Evolutionary conservation across 2,888 invertebrate genomes (phyloP).

Genomic region (Acholoe squamosa): DNA sequence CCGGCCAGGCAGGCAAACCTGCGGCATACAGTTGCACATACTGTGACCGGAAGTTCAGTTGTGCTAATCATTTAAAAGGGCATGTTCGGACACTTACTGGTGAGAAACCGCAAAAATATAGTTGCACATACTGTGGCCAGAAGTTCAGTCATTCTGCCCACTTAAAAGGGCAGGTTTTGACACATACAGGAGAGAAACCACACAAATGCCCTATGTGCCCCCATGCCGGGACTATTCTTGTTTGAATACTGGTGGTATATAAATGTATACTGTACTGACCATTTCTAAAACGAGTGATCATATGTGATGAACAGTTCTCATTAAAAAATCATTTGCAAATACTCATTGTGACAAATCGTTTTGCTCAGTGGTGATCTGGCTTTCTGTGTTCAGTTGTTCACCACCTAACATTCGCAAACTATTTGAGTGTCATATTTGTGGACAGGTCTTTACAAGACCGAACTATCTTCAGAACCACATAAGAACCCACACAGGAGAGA

Average conservation of each 20-base stretch:
- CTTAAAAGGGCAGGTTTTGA: neutral
- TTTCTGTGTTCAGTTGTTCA: no score
- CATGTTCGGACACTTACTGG: conserved; percentile 10
- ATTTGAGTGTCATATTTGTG: no score
- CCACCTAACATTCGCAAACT: no score
- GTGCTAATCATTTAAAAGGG: neutral
- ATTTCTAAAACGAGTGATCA: no score
- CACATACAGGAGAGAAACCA: conserved; percentile 32
- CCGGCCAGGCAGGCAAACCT: neutral
- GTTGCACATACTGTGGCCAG: conserved; percentile 3
- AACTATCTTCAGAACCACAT: neutral
- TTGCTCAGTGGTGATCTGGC: no score
- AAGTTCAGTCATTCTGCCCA: neutral
- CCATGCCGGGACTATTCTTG: no score
- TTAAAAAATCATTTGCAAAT: no score
- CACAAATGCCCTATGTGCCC: neutral
- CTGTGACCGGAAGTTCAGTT: conserved; percentile 4
- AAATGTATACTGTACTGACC: no score
- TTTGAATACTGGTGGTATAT: no score
- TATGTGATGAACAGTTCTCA: no score
- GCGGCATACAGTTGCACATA: neutral
- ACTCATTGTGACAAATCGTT: no score
- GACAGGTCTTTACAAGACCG: neutral
- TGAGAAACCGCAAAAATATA: no score
- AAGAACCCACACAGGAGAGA: neutral